Evolutionary conservation across 2,888 invertebrate genomes (phyloP).

Genomic region (Dicranocentrus wangi): DNA sequence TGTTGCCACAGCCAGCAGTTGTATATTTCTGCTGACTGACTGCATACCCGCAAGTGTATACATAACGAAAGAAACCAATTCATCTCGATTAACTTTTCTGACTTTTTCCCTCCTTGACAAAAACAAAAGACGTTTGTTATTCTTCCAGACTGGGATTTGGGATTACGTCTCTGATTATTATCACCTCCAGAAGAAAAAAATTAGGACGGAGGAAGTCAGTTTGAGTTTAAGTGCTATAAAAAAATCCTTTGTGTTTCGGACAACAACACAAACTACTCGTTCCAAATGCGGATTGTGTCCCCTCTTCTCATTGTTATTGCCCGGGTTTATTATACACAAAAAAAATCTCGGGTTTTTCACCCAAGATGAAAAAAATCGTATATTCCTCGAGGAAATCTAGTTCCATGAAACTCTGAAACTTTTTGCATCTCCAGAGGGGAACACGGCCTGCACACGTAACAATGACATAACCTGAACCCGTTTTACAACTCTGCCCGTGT

Average conservation of each 20-base stretch:
- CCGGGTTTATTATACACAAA: slow-evolving; percentile 5
- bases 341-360: too few species aligned
- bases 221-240: not conserved
- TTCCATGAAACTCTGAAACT: not conserved
- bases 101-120: slow-evolving; percentile 21
- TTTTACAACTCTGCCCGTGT: not conserved
- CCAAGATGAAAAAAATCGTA: too few species aligned
- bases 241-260: slow-evolving; percentile 1
- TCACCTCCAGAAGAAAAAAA: slow-evolving; percentile 27
- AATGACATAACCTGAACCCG: not conserved
- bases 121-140: not conserved
- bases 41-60: not conserved
- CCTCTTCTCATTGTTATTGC: not conserved
- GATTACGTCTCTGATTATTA: slow-evolving; percentile 46
- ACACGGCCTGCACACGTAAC: not conserved
- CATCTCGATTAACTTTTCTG: slow-evolving; percentile 62
- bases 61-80: slow-evolving; percentile 43
- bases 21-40: not conserved
- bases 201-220: slow-evolving; percentile 30
- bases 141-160: slow-evolving; percentile 9
- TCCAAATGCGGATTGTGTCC: too few species aligned
- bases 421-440: slow-evolving; percentile 16
- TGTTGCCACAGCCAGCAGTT: not conserved
- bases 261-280: too few species aligned
- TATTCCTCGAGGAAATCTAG: too few species aligned